These are phyloP conservation scores for Syngnathoides biaculeatus DNA, from an alignment of 2,113 vertebrate species.

Conservation along the genomic window DNA sequence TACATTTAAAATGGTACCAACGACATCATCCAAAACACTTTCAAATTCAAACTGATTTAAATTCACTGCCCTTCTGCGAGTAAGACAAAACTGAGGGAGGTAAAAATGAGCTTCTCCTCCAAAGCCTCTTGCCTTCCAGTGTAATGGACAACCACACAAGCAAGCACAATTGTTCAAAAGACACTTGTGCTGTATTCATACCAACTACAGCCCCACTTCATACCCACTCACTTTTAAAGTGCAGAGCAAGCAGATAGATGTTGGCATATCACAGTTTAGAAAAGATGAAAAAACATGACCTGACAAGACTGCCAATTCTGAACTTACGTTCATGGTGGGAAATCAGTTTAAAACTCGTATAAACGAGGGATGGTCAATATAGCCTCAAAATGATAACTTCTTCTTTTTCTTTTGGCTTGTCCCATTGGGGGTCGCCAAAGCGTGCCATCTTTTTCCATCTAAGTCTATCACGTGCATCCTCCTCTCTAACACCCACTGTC, in stretches of 20 bases:
- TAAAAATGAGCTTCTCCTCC: constrained; percentile 4
- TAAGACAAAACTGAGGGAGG: neutral
- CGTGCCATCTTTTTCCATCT: too few relatives aligned
- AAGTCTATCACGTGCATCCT: too few relatives aligned
- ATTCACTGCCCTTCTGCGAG: constrained; percentile 8
- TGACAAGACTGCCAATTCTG: neutral
- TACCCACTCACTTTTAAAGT: constrained; percentile 25
- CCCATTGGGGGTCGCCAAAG: too few relatives aligned
- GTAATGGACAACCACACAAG: constrained; percentile 17
- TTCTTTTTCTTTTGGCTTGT: too few relatives aligned
- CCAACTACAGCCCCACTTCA: constrained; percentile 3
- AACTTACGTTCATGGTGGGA: constrained; percentile 4
- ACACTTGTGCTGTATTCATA: constrained; percentile 16
- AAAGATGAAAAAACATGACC: constrained; percentile 18
- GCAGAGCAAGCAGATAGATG: constrained; percentile 18
- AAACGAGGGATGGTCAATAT: constrained; percentile 2
- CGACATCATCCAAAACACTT: constrained; percentile 1
- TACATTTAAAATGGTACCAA: neutral
- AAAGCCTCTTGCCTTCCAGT: constrained; percentile 6
- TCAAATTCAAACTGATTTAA: constrained; percentile 7
- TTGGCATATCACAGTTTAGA: constrained; percentile 14
- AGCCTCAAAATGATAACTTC: neutral
- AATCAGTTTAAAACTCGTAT: constrained; percentile 5
- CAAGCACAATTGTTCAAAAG: constrained; percentile 12
- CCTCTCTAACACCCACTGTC: too few relatives aligned